Percentiles rank a stretch among this genome's conserved stretches.
phyloP scores from a whole-genome alignment of 1,140 invertebrate genomes.

The Apolygus lucorum region DNA sequence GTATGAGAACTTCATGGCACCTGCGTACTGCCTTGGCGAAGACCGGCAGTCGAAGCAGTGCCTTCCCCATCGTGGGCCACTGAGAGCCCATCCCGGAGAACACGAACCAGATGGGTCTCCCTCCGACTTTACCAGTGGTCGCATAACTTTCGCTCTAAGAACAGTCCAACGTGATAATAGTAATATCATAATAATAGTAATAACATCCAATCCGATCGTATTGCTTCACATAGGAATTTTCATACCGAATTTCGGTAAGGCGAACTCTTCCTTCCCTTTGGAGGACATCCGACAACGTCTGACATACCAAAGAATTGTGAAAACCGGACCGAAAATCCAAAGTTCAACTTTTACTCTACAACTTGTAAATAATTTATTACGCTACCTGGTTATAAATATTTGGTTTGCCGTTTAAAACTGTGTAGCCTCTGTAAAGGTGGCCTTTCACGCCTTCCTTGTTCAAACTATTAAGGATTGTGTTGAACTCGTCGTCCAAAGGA shows the following conservation, averaged over 20 bases:
- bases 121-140: background rate
- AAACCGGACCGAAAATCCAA: too few relatives aligned
- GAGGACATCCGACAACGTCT: background rate
- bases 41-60: conserved; percentile 51
- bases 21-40: conserved; percentile 55
- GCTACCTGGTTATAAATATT: background rate
- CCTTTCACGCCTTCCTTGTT: conserved; percentile 14
- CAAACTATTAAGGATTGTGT: conserved; percentile 16
- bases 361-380: background rate
- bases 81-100: conserved; percentile 61
- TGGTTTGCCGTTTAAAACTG: conserved; percentile 22
- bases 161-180: background rate
- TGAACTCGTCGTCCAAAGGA: conserved; percentile 38
- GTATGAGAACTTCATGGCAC: conserved; percentile 47
- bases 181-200: background rate
- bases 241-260: background rate
- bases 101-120: conserved; percentile 64
- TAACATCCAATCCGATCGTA: background rate
- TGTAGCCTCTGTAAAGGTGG: conserved; percentile 26
- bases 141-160: background rate
- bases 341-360: background rate
- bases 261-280: background rate
- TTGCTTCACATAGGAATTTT: background rate
- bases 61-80: conserved; percentile 53
- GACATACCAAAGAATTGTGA: background rate